These are phyloP conservation scores for Mesocricetus auratus DNA, from an alignment of 2,113 vertebrate species.

Conservation along the genomic window DNA sequence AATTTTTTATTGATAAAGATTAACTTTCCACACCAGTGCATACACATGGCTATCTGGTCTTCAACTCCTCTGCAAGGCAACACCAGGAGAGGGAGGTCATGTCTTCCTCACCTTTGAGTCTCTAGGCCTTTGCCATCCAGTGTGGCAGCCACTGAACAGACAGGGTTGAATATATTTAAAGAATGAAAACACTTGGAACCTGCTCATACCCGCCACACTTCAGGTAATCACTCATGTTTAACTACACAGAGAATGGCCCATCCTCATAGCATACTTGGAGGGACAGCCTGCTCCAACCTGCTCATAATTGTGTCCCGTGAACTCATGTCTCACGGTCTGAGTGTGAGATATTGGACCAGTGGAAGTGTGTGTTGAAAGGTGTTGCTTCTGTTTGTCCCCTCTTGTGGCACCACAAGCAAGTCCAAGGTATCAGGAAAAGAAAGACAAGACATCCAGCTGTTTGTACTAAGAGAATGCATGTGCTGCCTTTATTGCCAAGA, in stretches of 20 bases:
- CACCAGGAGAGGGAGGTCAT: no score
- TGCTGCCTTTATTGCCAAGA: no score
- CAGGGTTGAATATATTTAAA: neutral
- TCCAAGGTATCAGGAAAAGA: no score
- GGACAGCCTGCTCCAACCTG: neutral
- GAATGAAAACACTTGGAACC: neutral
- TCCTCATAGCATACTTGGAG: neutral
- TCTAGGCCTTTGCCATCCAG: neutral
- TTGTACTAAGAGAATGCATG: no score
- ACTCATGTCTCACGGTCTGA: no score
- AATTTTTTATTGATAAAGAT: no score
- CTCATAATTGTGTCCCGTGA: neutral
- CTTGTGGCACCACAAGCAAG: no score
- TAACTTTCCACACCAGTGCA: neutral
- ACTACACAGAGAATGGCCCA: neutral
- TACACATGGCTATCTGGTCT: neutral
- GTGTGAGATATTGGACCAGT: neutral
- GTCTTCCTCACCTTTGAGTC: neutral
- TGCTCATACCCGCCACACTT: neutral
- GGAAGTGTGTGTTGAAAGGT: neutral
- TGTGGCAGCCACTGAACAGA: no score
- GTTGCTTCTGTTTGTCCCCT: neutral
- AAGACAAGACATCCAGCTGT: no score
- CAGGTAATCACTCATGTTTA: neutral
- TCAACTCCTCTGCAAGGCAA: neutral